Evolutionary conservation across 2,113 vertebrate species (phyloP).

Genomic region (Sigmodon hispidus): DNA sequence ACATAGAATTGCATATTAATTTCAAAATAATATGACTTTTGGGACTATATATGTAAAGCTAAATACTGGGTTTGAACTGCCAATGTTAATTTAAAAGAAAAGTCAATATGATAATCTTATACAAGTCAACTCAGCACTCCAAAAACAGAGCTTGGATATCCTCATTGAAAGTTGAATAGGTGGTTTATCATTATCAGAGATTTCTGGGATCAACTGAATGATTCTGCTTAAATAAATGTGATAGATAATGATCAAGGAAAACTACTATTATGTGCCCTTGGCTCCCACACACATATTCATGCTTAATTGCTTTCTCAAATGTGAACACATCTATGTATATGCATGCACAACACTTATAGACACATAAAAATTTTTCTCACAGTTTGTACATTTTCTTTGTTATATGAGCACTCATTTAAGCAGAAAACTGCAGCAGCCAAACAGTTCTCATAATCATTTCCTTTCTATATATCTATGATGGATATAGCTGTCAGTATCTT

Average conservation of each 20-base stretch:
- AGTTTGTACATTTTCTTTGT: neutral
- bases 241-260: neutral
- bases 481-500: neutral
- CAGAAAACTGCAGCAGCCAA: neutral
- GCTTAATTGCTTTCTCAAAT: neutral
- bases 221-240: neutral
- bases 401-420: neutral
- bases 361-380: neutral
- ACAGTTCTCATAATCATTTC: neutral
- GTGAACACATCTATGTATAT: neutral
- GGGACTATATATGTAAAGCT: neutral
- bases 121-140: neutral
- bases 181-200: neutral
- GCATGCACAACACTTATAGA: neutral
- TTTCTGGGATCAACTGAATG: no score
- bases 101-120: neutral
- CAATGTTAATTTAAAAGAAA: neutral
- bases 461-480: neutral
- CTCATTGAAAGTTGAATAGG: neutral
- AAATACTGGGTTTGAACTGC: neutral
- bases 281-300: neutral
- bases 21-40: no score
- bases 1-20: no score
- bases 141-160: neutral
- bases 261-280: neutral